A percentile compares a stretch with the other conserved stretches of the same genome.
These are phyloP conservation scores for Zaprionus inermis DNA, from an alignment of 1,140 invertebrate genomes.

Conservation along the genomic window DNA sequence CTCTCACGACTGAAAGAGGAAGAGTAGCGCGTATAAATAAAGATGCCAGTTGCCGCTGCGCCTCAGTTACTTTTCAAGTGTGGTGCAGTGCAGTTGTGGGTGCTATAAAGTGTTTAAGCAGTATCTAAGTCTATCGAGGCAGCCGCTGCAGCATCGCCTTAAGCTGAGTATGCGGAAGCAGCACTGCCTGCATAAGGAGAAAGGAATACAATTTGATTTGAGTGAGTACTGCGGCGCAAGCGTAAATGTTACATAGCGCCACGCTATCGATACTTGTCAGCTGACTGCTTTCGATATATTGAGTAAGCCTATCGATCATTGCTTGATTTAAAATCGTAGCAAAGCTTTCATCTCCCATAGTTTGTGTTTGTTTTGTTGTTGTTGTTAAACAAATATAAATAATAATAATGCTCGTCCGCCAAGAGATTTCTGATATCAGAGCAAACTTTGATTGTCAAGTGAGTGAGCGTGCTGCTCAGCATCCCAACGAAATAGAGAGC, in stretches of 20 bases:
- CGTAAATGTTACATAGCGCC: background rate
- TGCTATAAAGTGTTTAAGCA: no score
- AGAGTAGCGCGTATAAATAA: no score
- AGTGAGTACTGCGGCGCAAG: background rate
- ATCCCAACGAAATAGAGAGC: background rate
- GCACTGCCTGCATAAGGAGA: no score
- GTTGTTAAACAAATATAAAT: background rate
- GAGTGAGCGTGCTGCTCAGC: background rate
- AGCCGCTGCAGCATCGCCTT: no score
- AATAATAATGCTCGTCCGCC: background rate
- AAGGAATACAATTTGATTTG: no score
- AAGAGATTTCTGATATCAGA: background rate
- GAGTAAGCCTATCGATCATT: background rate
- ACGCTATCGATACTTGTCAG: background rate
- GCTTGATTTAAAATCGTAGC: background rate
- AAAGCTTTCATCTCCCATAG: background rate
- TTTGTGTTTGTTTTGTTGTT: background rate
- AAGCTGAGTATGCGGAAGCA: no score
- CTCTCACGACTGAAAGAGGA: no score
- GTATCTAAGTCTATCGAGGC: no score
- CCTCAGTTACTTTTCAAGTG: no score
- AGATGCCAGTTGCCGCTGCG: no score
- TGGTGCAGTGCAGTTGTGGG: no score
- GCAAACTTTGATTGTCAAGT: background rate
- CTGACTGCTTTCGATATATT: background rate